phyloP scores from a whole-genome alignment of 2,113 vertebrate species.

The Leptosomus discolor region DNA sequence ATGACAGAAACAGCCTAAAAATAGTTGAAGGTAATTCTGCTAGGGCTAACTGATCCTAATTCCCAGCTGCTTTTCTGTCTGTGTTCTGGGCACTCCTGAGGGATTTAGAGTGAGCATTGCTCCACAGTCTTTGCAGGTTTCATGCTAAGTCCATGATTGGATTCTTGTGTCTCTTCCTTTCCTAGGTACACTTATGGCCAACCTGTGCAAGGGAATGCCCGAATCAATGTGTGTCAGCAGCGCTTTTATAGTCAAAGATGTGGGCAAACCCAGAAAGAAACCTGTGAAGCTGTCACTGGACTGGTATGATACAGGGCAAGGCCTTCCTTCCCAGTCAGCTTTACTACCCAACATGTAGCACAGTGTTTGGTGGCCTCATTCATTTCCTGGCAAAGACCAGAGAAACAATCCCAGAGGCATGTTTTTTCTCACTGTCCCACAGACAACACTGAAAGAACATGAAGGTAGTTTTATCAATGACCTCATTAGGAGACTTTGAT shows the following conservation, averaged over 20 bases:
- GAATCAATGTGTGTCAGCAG: conserved; percentile 54
- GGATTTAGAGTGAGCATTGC: neutral
- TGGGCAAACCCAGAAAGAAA: neutral
- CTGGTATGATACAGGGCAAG: conserved; percentile 41
- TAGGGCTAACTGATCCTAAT: neutral
- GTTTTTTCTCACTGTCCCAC: neutral
- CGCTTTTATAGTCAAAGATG: conserved; percentile 17
- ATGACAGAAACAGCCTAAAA: neutral
- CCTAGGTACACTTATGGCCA: conserved; percentile 72
- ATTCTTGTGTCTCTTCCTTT: neutral
- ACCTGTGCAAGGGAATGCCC: conserved; percentile 61
- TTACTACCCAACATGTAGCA: neutral
- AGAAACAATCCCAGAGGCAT: neutral
- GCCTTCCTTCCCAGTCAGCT: neutral
- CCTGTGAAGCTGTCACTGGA: conserved; percentile 51
- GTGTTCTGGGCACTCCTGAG: neutral
- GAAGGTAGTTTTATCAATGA: neutral
- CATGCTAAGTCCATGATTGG: neutral
- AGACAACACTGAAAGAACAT: neutral
- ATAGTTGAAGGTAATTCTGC: neutral
- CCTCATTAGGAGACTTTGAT: neutral
- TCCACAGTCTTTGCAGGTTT: neutral
- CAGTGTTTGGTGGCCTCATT: neutral
- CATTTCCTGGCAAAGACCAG: neutral
- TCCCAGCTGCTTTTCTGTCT: neutral